Evolutionary conservation across 2,797 vertebrate species (phyloP), one percentile per base, ranked within the genome.

Genomic region (Micromesistius poutassou): DNA sequence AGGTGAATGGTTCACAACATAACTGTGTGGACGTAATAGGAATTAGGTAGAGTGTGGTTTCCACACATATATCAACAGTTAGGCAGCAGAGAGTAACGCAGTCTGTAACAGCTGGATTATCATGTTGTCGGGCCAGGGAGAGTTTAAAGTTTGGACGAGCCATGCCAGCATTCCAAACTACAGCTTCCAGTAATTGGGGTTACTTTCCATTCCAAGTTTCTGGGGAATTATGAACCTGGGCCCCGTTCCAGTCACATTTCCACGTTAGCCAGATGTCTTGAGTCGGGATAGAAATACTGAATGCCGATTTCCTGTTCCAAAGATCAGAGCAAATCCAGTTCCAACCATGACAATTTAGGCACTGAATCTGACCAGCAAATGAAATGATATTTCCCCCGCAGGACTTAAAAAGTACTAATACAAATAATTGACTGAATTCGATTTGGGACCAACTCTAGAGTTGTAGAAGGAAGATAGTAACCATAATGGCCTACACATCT

Each of bases 151-250:
- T 68, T 68, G 62, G 55, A 25, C 7, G 55, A 62, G n/a, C n/a
- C n/a, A 62, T 62, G 55, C 55, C 55, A 62, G 62, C 62, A 68
- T 68, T 68, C 25, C n/a, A 25, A 28, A 28, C 62, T 68, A 68
- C 62, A 28, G 62, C 25, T 68, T 68, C 62, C 62, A 68, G 62
- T 28, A 68, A 68, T 28, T 68, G 62, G 62, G 25, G 62, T 68
- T 68, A 68, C 62, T 68, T 68, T 68, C 62, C 62, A 68, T 68
- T 68, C 62, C 62, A 28, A 68, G 62, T 68, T 68, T 68, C 62
- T 10, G 62, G 25, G 62, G 62, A 68, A 13, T 68, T 68, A 68
- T 68, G 62, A 68, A 68, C n/a, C 9, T 28, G 62, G 62, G 62
- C 62, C 22, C 62, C 62, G 62, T 68, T 68, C 62, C 62, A 68